phyloP scores from a whole-genome alignment of 2,113 vertebrate species.

The Tretioscincus oriximinensis region DNA sequence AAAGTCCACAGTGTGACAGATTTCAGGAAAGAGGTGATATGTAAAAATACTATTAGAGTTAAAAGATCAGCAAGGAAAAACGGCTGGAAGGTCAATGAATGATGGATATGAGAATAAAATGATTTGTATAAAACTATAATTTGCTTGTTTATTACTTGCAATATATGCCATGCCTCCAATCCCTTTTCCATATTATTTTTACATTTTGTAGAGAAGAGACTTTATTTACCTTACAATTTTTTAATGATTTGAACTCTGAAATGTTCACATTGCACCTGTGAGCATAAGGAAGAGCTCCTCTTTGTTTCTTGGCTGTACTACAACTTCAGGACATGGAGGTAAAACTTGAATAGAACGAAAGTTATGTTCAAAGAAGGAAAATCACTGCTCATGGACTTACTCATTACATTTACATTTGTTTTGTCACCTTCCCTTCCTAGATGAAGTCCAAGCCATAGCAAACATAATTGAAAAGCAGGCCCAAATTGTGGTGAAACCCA shows the following conservation, averaged over 20 bases:
- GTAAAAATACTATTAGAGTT: no score
- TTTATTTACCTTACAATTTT: neutral
- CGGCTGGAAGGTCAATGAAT: neutral
- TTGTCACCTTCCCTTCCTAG: constrained; percentile 57
- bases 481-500: constrained; percentile 92
- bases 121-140: neutral
- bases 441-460: constrained; percentile 89
- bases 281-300: rapidly evolving
- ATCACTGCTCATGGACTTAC: rapidly evolving
- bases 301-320: neutral
- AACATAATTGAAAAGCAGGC: constrained; percentile 97
- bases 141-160: no score
- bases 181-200: no score
- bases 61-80: neutral
- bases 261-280: neutral
- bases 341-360: rapidly evolving
- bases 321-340: rapidly evolving
- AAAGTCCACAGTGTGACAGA: no score
- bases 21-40: no score
- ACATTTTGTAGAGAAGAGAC: no score
- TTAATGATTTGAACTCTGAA: neutral
- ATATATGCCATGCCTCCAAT: no score
- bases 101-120: neutral
- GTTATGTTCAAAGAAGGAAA: neutral
- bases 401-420: neutral